Evolutionary conservation across 1,140 invertebrate species (phyloP).

Genomic region (Drosophila littoralis): DNA sequence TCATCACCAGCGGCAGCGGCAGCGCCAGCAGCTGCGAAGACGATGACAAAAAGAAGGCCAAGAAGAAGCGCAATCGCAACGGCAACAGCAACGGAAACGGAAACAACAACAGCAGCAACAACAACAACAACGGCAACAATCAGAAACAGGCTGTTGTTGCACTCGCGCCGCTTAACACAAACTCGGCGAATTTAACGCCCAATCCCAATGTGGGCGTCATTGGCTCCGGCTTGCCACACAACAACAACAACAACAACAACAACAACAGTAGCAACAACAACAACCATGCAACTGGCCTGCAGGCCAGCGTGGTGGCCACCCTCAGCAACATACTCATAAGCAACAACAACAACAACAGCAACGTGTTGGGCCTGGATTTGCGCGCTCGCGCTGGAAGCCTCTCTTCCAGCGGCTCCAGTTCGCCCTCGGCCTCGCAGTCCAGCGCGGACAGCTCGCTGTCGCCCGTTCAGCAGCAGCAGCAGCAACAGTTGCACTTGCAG

Average conservation of each 20-base stretch:
- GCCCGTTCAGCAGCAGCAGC: conserved; percentile 86
- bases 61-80: conserved; percentile 88
- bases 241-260: conserved; percentile 58
- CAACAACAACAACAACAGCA: conserved; percentile 45
- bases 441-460: conserved; percentile 90
- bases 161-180: conserved; percentile 45
- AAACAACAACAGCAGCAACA: conserved; percentile 52
- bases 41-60: conserved; percentile 88
- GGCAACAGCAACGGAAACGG: conserved; percentile 84
- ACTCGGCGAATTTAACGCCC: conserved; percentile 56
- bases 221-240: conserved; percentile 74
- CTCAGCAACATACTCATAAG: conserved; percentile 64
- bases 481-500: conserved; percentile 55
- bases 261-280: not conserved
- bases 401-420: conserved; percentile 86
- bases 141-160: conserved; percentile 30
- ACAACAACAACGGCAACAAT: conserved; percentile 5
- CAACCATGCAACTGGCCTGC: conserved; percentile 27
- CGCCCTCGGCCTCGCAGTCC: conserved; percentile 88
- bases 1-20: conserved; percentile 39
- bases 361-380: conserved; percentile 76
- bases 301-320: conserved; percentile 59
- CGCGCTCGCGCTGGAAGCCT: conserved; percentile 85
- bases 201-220: conserved; percentile 81
- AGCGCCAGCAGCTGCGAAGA: conserved; percentile 71